These are phyloP conservation scores for Augiades crinisus DNA, from an alignment of 2,888 invertebrate species.

Conservation along the genomic window DNA sequence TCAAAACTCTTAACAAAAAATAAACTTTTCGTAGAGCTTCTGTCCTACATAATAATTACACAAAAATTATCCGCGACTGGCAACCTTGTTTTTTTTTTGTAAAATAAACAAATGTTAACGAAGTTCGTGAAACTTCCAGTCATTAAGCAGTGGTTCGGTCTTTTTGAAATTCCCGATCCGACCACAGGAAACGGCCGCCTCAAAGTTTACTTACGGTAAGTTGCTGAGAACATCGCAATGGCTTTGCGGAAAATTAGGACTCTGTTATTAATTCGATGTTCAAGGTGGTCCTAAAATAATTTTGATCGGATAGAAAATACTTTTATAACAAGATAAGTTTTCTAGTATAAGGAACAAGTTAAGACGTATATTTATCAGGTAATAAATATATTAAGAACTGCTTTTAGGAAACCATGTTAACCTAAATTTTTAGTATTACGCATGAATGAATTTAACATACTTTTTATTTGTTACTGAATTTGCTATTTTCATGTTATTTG, in stretches of 20 bases:
- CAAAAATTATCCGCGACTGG: background rate
- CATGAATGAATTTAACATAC: too few species aligned
- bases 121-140: background rate
- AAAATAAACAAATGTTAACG: background rate
- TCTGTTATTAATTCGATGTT: background rate
- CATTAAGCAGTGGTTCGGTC: background rate
- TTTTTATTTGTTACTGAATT: too few species aligned
- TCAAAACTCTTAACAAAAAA: background rate
- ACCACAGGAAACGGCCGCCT: background rate
- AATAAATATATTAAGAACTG: too few species aligned
- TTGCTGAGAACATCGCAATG: background rate
- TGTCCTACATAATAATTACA: background rate
- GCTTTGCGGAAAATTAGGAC: conserved; percentile 2
- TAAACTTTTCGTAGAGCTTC: background rate
- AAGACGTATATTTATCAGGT: too few species aligned
- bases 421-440: too few species aligned
- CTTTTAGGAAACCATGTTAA: too few species aligned
- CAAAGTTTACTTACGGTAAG: background rate
- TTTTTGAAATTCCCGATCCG: background rate
- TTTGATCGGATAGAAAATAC: conserved; percentile 2
- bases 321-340: background rate
- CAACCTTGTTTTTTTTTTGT: background rate
- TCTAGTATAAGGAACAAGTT: too few species aligned
- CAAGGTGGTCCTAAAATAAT: background rate
- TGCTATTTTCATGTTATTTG: too few species aligned